Evolutionary conservation across 1,140 invertebrate genomes (phyloP).

Genomic region (Papilio polyxenes): DNA sequence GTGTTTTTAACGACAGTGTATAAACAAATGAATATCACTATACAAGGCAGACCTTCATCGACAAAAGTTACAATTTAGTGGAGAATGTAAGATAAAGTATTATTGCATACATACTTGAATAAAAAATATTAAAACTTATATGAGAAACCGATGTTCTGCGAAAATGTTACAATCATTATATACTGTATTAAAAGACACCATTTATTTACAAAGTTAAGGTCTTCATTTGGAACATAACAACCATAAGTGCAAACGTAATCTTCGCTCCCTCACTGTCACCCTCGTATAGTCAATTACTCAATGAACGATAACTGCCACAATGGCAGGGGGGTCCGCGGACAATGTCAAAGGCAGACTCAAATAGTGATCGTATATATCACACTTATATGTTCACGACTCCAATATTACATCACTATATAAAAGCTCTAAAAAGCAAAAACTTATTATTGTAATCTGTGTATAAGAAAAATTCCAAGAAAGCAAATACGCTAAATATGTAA

Average conservation of each 20-base stretch:
- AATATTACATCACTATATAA: not conserved
- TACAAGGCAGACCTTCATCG: no score
- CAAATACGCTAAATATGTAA: no score
- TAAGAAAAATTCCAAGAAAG: no score
- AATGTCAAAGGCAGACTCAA: constrained; percentile 33
- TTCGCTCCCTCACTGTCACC: constrained; percentile 28
- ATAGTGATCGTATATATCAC: not conserved
- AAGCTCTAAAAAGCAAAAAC: not conserved
- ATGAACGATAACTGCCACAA: constrained; percentile 24
- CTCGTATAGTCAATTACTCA: constrained; percentile 28
- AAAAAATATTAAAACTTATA: no score
- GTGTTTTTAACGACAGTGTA: no score
- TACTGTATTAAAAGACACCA: no score
- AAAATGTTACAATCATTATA: no score
- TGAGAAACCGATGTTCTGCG: no score
- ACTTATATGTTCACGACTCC: not conserved
- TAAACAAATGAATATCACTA: no score
- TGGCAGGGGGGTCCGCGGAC: constrained; percentile 16
- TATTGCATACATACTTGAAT: no score
- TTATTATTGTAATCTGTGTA: not conserved
- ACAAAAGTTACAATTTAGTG: no score
- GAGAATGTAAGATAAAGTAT: no score
- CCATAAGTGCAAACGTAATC: constrained; percentile 17
- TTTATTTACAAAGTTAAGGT: not conserved
- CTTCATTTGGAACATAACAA: not conserved